Conservation (phyloP, 2,888 invertebrate genomes). For the Lampropteryx suffumata region DNA sequence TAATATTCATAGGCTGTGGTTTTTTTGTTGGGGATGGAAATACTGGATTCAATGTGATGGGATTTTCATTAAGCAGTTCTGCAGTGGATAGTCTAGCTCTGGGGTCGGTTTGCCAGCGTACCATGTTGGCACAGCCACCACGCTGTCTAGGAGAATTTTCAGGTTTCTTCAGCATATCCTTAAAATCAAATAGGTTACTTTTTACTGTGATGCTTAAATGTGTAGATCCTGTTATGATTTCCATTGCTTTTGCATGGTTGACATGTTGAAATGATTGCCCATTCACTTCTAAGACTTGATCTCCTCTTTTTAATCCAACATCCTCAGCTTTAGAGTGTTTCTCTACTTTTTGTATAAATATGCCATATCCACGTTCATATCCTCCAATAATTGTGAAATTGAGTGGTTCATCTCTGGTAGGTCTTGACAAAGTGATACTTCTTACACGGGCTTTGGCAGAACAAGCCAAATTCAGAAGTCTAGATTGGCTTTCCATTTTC, state of each 20-base stretch:
- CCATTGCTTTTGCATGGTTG: slow-evolving; percentile 94
- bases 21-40: slow-evolving; percentile 82
- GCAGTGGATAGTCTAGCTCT: slow-evolving; percentile 91
- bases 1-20: slow-evolving; percentile 81
- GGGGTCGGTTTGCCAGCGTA: slow-evolving; percentile 86
- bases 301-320: slow-evolving; percentile 97
- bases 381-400: slow-evolving; percentile 98
- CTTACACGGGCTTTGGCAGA: slow-evolving; percentile 97
- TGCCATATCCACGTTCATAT: slow-evolving; percentile 94
- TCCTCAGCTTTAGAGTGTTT: slow-evolving; percentile 97
- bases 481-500: slow-evolving; percentile 91
- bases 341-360: slow-evolving; percentile 97
- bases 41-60: slow-evolving; percentile 70
- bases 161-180: slow-evolving; percentile 86
- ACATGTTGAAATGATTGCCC: slow-evolving; percentile 98
- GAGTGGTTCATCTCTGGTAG: slow-evolving; percentile 95
- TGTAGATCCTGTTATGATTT: slow-evolving; percentile 95
- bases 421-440: slow-evolving; percentile 94
- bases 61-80: slow-evolving; percentile 84
- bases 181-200: slow-evolving; percentile 95
- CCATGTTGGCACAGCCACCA: slow-evolving; percentile 84
- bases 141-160: slow-evolving; percentile 92
- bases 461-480: slow-evolving; percentile 97
- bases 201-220: slow-evolving; percentile 98
- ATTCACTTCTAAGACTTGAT: slow-evolving; percentile 99